Conservation (phyloP, 2,113 vertebrate genomes). For the Felis catus region F.catus_Fca126_mat1.0 CM031428.1:68067001-68067500, state of each 20-base stretch:
- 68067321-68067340: rapidly evolving
- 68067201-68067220: conserved; percentile 86
- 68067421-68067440: neutral
- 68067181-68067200: conserved; percentile 86
- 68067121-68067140: conserved; percentile 92
- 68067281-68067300: conserved; percentile 84
- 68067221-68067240: conserved; percentile 78
- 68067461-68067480: conserved; percentile 83
- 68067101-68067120: conserved; percentile 83
- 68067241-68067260: conserved; percentile 51
- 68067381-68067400: rapidly evolving
- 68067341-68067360: too few species aligned
- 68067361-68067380: neutral
- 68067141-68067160: conserved; percentile 83
- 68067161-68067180: conserved; percentile 85
- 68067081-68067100: conserved; percentile 81
- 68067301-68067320: conserved; percentile 84
- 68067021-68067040: neutral
- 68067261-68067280: conserved; percentile 83
- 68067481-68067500: conserved; percentile 88
- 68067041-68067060: rapidly evolving
- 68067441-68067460: conserved; percentile 77
- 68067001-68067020: neutral
- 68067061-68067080: neutral
- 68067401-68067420: neutral